phyloP scores from a whole-genome alignment of 2,888 invertebrate species.

The Suillia variegata region DNA sequence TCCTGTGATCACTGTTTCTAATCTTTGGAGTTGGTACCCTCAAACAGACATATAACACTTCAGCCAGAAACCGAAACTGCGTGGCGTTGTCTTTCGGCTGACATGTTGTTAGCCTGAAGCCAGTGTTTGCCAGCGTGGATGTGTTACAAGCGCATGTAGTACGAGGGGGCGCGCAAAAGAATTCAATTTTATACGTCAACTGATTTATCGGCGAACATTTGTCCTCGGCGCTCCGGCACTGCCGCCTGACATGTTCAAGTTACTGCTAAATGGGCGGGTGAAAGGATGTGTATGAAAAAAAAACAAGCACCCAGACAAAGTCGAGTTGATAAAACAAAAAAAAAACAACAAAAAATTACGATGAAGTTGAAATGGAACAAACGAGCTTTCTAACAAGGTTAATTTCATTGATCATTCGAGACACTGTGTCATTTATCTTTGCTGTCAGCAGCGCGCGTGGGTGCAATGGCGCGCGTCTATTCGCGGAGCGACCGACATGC shows the following conservation, averaged over 20 bases:
- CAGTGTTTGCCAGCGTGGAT: not conserved
- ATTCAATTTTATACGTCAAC: conserved; percentile 56
- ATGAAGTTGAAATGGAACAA: conserved; percentile 42
- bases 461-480: not conserved
- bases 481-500: not conserved
- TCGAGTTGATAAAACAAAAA: conserved; percentile 18
- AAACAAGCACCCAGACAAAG: conserved; percentile 2
- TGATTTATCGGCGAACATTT: conserved; percentile 48
- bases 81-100: not conserved
- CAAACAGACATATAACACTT: not conserved
- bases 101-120: not conserved
- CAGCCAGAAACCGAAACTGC: conserved; percentile 7
- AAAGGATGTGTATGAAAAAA: too few species aligned
- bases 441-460: conserved; percentile 40
- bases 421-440: conserved; percentile 54
- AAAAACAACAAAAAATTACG: conserved; percentile 29
- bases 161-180: conserved; percentile 29
- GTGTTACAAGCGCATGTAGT: not conserved
- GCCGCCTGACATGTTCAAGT: not conserved
- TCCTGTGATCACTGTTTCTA: too few species aligned
- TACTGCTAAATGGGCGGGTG: too few species aligned
- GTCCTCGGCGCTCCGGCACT: not conserved
- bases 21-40: not conserved
- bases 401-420: conserved; percentile 52
- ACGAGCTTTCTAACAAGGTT: conserved; percentile 58